These are phyloP conservation scores for Agriopis aurantiaria DNA, from an alignment of 2,888 invertebrate species.

Conservation along the genomic window DNA sequence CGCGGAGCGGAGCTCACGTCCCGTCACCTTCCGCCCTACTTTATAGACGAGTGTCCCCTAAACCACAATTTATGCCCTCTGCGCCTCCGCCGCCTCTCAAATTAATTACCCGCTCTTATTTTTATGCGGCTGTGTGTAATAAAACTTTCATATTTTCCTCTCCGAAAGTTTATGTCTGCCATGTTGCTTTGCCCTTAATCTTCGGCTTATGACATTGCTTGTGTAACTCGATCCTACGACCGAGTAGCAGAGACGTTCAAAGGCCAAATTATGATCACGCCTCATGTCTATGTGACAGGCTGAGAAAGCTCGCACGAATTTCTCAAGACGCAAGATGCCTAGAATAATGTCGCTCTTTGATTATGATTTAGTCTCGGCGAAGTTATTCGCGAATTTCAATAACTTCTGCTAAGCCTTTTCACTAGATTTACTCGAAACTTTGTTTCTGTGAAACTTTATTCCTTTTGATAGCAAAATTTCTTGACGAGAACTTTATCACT, in stretches of 20 bases:
- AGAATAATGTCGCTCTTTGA: slow-evolving; percentile 21
- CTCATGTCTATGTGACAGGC: slow-evolving; percentile 8
- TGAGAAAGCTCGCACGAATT: slow-evolving; percentile 17
- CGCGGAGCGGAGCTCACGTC: slow-evolving; percentile 66
- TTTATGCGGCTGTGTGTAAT: slow-evolving; percentile 60
- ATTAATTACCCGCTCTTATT: slow-evolving; percentile 59
- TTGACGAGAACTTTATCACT: slow-evolving; percentile 36
- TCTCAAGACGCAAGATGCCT: slow-evolving; percentile 15
- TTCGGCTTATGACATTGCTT: slow-evolving; percentile 36
- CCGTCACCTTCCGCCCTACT: slow-evolving; percentile 76
- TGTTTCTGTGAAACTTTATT: slow-evolving; percentile 40
- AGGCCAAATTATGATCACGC: slow-evolving; percentile 14
- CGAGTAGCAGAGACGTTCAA: slow-evolving; percentile 6
- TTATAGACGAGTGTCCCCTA: slow-evolving; percentile 75
- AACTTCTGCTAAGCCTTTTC: slow-evolving; percentile 38
- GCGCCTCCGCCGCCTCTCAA: slow-evolving; percentile 59
- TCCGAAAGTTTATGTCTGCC: slow-evolving; percentile 30
- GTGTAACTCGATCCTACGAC: slow-evolving; percentile 25
- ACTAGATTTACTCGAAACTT: slow-evolving; percentile 44
- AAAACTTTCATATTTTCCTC: slow-evolving; percentile 37
- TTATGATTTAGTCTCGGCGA: slow-evolving; percentile 24
- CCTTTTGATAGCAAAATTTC: slow-evolving; percentile 39
- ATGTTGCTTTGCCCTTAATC: slow-evolving; percentile 42
- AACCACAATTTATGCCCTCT: slow-evolving; percentile 75
- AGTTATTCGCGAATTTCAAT: slow-evolving; percentile 30